Evolutionary conservation across 1,140 invertebrate genomes (phyloP), one percentile per base, ranked within the genome.

Genomic region (Liolophura sinensis): DNA sequence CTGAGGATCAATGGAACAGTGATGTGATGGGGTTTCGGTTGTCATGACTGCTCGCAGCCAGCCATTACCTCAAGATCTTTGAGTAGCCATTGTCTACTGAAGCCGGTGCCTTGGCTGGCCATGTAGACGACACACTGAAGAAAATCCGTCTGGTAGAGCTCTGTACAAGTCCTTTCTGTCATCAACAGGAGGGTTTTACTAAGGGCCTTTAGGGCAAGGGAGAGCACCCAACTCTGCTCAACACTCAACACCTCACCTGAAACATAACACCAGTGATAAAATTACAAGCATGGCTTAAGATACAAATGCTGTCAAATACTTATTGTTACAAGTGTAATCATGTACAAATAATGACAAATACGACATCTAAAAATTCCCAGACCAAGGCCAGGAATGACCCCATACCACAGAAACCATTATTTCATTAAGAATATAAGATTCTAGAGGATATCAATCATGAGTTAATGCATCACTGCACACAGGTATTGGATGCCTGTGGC

Each of bases 31-130:
- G 9, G 12, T 56, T 3, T 56, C 22, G 14, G 14, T 20, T 15
- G 54, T 27, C 9, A 27, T 56, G 31, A 40, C 31, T 40, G 31
- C 31, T 40, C 3, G 9, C 31, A 40, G 31, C 31, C 50, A 15
- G 31, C 20, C 22, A 64, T 63, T 67, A 84, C 82, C 78, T 84
- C 82, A 22, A 84, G 67, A 64, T 84, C 81, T 54, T 79, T 82
- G 0, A 82, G 72, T 15, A 83, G 69, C 81, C 81, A 83, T 57
- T 79, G 80, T 48, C 82, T 80, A 68, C 77, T 81, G 59, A 83
- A 78, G 24, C 78, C 77, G 15, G 82, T 84, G 1, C 80, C 82
- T 60, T 76, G 77, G 57, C 78, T 79, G 54, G 81, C 78, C 11
- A 82, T 63, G 60, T 74, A 73, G 0, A 84, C 82, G n/a, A 83